Conservation (phyloP, 1,140 invertebrate species). For the Bicyclus anynana region DNA sequence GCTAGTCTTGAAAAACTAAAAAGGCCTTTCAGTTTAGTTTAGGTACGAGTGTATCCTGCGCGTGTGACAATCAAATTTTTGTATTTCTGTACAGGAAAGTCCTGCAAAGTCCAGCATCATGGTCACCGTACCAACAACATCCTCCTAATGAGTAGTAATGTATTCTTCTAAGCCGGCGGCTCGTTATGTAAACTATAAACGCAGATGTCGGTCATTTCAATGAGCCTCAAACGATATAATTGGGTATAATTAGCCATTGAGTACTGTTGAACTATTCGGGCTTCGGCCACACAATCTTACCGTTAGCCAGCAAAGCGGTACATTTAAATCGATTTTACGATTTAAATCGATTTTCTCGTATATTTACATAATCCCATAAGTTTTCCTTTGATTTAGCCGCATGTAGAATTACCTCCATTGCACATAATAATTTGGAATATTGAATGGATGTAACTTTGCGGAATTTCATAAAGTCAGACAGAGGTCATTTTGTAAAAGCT, state of each 20-base stretch:
- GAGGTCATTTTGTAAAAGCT: too few species aligned
- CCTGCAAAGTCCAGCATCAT: neutral
- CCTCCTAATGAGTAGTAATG: constrained; percentile 49
- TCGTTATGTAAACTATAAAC: constrained; percentile 13
- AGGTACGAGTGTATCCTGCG: too few species aligned
- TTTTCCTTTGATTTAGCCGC: constrained; percentile 2
- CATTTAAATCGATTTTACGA: neutral
- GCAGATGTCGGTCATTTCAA: constrained; percentile 16
- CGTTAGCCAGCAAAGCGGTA: neutral
- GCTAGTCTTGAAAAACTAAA: too few species aligned
- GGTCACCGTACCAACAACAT: neutral
- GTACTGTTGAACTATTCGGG: neutral
- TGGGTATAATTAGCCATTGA: constrained; percentile 8
- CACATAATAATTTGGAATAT: too few species aligned
- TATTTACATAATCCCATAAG: neutral
- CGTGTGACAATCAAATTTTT: too few species aligned
- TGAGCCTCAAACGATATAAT: constrained; percentile 15
- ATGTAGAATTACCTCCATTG: too few species aligned
- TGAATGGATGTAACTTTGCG: too few species aligned
- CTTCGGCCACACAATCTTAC: neutral
- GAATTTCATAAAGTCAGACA: too few species aligned
- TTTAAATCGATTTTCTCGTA: constrained; percentile 2
- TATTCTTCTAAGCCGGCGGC: constrained; percentile 36
- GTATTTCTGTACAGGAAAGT: too few species aligned
- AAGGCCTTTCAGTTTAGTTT: too few species aligned